phyloP scores from a whole-genome alignment of 2,888 invertebrate species.

The Tetramorium bicarinatum region DNA sequence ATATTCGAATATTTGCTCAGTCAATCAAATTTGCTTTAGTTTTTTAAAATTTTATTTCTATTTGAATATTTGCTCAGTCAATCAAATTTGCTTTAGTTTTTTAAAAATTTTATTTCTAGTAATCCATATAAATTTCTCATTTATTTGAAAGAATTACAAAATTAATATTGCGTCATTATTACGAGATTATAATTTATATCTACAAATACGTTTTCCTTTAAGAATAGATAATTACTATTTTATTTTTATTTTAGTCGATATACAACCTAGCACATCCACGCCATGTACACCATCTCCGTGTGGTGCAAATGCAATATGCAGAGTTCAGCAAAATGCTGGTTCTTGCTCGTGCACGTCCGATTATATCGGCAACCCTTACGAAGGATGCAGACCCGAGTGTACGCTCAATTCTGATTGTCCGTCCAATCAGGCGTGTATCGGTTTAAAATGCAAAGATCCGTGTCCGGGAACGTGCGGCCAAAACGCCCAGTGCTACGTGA shows the following conservation, averaged over 20 bases:
- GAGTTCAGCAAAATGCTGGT: conserved; percentile 91
- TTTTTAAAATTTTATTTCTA: not conserved
- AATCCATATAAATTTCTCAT: not conserved
- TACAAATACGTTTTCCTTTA: not conserved
- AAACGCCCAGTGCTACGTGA: conserved; percentile 86
- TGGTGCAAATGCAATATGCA: conserved; percentile 92
- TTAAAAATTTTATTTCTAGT: not conserved
- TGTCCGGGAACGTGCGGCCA: conserved; percentile 91
- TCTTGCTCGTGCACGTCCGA: conserved; percentile 92
- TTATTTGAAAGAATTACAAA: not conserved
- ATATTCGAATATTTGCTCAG: not conserved
- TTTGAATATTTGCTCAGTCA: too few relatives aligned
- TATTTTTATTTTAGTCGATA: conserved; percentile 63
- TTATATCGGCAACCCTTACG: conserved; percentile 91
- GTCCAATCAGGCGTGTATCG: conserved; percentile 91
- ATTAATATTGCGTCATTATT: conserved; percentile 10
- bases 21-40: not conserved
- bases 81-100: not conserved
- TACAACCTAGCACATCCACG: conserved; percentile 57
- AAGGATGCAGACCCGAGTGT: conserved; percentile 93
- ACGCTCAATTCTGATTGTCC: conserved; percentile 92
- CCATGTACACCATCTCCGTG: conserved; percentile 92
- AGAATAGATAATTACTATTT: not conserved
- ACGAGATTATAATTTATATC: not conserved
- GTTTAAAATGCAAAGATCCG: conserved; percentile 92